Evolutionary conservation across 1,140 invertebrate genomes (phyloP), one percentile per base, ranked within the genome.

Genomic region (Steinernema feltiae): DNA sequence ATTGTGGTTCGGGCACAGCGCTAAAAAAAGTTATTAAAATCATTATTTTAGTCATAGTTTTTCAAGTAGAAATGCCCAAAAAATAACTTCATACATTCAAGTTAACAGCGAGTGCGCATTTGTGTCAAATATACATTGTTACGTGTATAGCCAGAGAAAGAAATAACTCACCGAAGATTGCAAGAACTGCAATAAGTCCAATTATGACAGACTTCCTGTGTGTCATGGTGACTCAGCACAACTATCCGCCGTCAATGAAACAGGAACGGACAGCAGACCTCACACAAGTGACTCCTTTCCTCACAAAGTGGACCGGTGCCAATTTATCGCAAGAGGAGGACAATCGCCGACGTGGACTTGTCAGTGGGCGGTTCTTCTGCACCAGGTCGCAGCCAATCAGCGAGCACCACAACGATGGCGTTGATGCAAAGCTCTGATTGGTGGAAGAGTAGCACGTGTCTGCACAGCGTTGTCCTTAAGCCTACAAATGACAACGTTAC

Each of bases 21-120:
- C 76, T 77, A 35, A 27, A 77, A 77, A 35, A 27, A 72, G 31
- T 30, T n/a, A 70, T 30, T 24, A 76, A 24, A 35, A 74, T 24
- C 12, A 35, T 70, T 30, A 73, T 7, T 17, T 1, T 30, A 70
- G 32, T n/a, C n/a, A n/a, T n/a, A n/a, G n/a, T n/a, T n/a, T n/a
- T n/a, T n/a, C n/a, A n/a, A n/a, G n/a, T n/a, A n/a, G n/a, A n/a
- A n/a, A n/a, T n/a, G n/a, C n/a, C n/a, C n/a, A n/a, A n/a, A n/a
- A n/a, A n/a, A n/a, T n/a, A n/a, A n/a, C n/a, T n/a, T n/a, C n/a
- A 30, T 17, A 48, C 32, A 35, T 73, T 73, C 30, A 31, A 48
- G n/a, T 35, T 0, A 73, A 17, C 29, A 73, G 72, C 32, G n/a
- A 73, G 30, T 30, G 32, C 29, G 32, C 21, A 73, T n/a, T n/a